phyloP scores from a whole-genome alignment of 2,113 vertebrate species.

The Siniperca knerii region DNA sequence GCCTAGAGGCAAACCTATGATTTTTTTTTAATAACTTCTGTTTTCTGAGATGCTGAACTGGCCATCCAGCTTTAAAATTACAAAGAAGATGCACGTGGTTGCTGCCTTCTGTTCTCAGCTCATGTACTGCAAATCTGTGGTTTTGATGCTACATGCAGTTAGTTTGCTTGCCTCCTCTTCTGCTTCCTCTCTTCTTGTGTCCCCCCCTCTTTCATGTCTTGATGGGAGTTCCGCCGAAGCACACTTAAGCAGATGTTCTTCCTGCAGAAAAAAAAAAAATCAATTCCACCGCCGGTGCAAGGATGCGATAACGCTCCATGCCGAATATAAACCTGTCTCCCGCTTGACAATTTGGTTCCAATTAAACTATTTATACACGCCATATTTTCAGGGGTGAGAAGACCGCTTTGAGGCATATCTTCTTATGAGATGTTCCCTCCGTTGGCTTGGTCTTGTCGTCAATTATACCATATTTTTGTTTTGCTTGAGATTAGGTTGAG shows the following conservation, averaged over 20 bases:
- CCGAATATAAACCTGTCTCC: slow-evolving; percentile 72
- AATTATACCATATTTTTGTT: slow-evolving; percentile 62
- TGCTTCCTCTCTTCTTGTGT: slow-evolving; percentile 40
- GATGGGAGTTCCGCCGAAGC: slow-evolving; percentile 67
- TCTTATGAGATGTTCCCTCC: slow-evolving; percentile 52
- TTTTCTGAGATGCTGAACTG: slow-evolving; percentile 29
- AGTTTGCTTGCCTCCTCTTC: slow-evolving; percentile 51
- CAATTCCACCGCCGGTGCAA: slow-evolving; percentile 68
- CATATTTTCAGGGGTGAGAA: slow-evolving; percentile 66
- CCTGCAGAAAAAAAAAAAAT: slow-evolving; percentile 56
- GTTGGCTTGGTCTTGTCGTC: slow-evolving; percentile 53
- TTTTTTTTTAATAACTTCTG: slow-evolving; percentile 43
- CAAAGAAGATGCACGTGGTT: background rate
- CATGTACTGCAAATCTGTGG: slow-evolving; percentile 40
- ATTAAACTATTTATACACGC: slow-evolving; percentile 77
- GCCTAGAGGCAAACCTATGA: slow-evolving; percentile 31
- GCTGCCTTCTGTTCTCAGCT: slow-evolving; percentile 20
- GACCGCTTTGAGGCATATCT: slow-evolving; percentile 62
- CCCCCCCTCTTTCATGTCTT: slow-evolving; percentile 51
- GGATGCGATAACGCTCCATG: slow-evolving; percentile 71
- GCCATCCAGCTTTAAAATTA: slow-evolving; percentile 8
- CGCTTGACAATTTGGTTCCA: slow-evolving; percentile 76
- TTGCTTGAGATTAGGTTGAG: slow-evolving; percentile 56
- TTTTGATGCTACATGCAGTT: slow-evolving; percentile 57
- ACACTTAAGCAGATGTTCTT: slow-evolving; percentile 76